These are phyloP conservation scores for Aporophyla lueneburgensis DNA, from an alignment of 2,888 invertebrate genomes.

Conservation along the genomic window DNA sequence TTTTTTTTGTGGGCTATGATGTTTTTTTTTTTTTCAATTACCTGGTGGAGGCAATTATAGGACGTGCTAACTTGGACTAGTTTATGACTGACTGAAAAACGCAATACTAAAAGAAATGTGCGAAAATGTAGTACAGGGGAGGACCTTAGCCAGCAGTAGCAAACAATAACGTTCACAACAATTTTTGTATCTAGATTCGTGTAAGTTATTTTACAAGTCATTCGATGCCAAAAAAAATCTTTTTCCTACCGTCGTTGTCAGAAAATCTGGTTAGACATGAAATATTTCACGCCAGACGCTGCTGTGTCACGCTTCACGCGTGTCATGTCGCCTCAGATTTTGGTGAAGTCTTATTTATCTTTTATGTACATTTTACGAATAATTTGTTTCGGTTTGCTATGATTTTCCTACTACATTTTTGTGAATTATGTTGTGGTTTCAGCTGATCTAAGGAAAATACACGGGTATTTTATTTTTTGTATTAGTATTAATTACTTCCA, in stretches of 20 bases:
- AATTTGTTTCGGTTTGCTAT: constrained; percentile 17
- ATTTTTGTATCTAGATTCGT: background rate
- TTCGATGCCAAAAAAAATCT: constrained; percentile 5
- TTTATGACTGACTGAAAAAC: background rate
- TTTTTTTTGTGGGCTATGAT: background rate
- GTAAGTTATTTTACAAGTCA: constrained; percentile 4
- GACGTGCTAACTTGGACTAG: background rate
- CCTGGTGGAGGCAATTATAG: background rate
- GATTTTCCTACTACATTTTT: constrained; percentile 2
- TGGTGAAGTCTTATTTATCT: constrained; percentile 35
- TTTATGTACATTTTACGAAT: constrained; percentile 24
- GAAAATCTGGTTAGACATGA: constrained; percentile 34
- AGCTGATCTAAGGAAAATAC: background rate
- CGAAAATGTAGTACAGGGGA: background rate
- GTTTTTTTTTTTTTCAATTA: background rate
- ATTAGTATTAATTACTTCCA: background rate
- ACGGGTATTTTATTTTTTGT: background rate
- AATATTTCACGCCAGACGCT: constrained; percentile 41
- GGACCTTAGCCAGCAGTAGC: background rate
- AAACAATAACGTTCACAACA: background rate
- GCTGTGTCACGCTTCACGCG: constrained; percentile 48
- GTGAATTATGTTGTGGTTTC: constrained; percentile 12
- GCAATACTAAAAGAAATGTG: background rate
- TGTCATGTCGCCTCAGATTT: constrained; percentile 46
- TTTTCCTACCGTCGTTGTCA: background rate